Conservation (phyloP, 2,797 vertebrate genomes). For the Chaunax sp. region DNA sequence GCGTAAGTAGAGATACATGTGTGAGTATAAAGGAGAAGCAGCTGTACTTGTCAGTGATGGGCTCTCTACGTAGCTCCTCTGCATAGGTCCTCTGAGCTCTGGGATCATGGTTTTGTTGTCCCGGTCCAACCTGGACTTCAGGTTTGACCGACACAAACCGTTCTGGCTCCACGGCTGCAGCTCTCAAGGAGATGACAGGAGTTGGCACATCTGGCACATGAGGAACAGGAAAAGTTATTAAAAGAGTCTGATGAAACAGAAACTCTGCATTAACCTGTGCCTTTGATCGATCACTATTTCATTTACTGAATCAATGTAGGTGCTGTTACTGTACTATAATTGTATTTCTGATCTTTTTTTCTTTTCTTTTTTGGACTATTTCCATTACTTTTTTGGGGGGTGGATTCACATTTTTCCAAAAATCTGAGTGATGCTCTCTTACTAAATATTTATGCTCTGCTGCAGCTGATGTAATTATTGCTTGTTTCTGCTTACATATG, state of each 20-base stretch:
- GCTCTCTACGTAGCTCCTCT: conserved; percentile 80
- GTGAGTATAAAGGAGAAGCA: background rate
- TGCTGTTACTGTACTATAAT: background rate
- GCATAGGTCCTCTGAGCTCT: conserved; percentile 68
- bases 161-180: conserved; percentile 53
- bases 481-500: conserved; percentile 34
- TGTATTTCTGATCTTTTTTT: background rate
- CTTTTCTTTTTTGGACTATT: background rate
- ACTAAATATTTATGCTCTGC: conserved; percentile 17
- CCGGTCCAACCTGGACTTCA: conserved; percentile 57
- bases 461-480: conserved; percentile 48
- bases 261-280: background rate
- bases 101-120: conserved; percentile 68
- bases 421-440: background rate
- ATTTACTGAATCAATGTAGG: background rate
- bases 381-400: background rate
- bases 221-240: background rate
- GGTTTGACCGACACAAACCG: conserved; percentile 63
- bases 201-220: conserved; percentile 41
- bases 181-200: conserved; percentile 52
- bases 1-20: background rate
- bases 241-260: background rate
- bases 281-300: background rate
- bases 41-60: conserved; percentile 77
- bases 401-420: background rate